A percentile compares a stretch with the other conserved stretches of the same genome.
Evolutionary conservation across 2,888 invertebrate species (phyloP).

Genomic region (Antheraea assamensis): DNA sequence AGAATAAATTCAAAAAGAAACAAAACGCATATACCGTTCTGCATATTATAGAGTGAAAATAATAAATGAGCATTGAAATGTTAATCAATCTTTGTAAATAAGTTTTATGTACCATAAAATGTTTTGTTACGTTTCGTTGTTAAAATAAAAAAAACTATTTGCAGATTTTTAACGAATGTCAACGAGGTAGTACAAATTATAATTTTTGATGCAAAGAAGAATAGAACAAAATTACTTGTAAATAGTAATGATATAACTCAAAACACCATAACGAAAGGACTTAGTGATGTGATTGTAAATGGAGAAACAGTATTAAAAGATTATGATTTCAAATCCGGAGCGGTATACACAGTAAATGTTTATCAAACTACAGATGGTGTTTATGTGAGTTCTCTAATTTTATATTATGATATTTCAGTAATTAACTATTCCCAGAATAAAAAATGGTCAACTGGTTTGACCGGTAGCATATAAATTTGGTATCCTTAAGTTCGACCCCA

Average conservation of each 20-base stretch:
- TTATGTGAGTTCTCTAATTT: constrained; percentile 51
- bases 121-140: constrained; percentile 38
- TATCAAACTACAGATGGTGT: constrained; percentile 57
- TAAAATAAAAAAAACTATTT: constrained; percentile 33
- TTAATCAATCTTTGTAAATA: constrained; percentile 29
- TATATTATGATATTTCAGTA: background rate
- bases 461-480: too few species aligned
- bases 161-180: constrained; percentile 68
- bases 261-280: constrained; percentile 54
- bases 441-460: too few species aligned
- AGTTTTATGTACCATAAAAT: constrained; percentile 44
- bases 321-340: constrained; percentile 81
- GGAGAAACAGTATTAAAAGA: constrained; percentile 48
- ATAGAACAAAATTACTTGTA: constrained; percentile 47
- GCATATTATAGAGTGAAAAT: background rate
- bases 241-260: constrained; percentile 50
- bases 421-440: too few species aligned
- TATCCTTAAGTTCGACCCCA: too few species aligned
- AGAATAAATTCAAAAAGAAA: constrained; percentile 6
- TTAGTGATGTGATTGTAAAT: constrained; percentile 63
- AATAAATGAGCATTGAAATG: constrained; percentile 1
- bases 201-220: constrained; percentile 49
- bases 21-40: background rate
- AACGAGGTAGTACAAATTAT: constrained; percentile 43
- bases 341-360: constrained; percentile 84